These are phyloP conservation scores for Drosophila parvula DNA, from an alignment of 1,140 invertebrate genomes.

Conservation along the genomic window DNA sequence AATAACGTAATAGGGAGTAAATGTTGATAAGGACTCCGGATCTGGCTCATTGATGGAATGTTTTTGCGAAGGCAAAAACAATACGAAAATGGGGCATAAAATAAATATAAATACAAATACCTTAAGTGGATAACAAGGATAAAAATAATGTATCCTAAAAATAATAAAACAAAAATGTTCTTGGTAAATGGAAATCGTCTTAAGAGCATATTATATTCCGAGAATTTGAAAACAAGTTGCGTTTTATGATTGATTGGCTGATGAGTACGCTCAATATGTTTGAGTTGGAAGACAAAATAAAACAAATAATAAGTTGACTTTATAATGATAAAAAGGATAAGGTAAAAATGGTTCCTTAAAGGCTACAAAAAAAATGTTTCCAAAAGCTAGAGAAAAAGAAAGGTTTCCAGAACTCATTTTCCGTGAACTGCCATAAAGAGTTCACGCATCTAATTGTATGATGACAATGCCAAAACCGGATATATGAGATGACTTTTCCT, in stretches of 20 bases:
- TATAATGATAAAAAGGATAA: not conserved
- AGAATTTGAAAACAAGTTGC: not conserved
- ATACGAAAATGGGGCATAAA: not conserved
- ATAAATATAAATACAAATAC: constrained; percentile 2
- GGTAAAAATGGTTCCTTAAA: too few relatives aligned
- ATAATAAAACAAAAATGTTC: constrained; percentile 6
- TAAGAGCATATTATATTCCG: not conserved
- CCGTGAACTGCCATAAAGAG: constrained; percentile 9
- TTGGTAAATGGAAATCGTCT: not conserved
- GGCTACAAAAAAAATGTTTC: too few relatives aligned
- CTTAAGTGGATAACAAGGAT: constrained; percentile 11
- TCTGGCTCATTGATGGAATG: constrained; percentile 15
- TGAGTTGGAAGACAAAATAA: not conserved
- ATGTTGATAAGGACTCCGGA: constrained; percentile 29
- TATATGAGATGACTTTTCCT: constrained; percentile 24
- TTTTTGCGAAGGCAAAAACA: constrained; percentile 5
- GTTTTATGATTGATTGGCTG: not conserved
- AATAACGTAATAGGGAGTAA: constrained; percentile 70
- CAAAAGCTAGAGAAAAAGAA: not conserved
- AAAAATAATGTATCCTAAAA: constrained; percentile 6
- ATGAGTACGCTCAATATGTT: not conserved
- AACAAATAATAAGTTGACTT: not conserved
- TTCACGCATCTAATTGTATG: constrained; percentile 19
- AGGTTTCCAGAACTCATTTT: not conserved
- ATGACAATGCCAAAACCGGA: constrained; percentile 17